A percentile compares a stretch with the other conserved stretches of the same genome.
Conservation (phyloP, 2,797 vertebrate genomes). For the Rhodeus uyekii region DNA sequence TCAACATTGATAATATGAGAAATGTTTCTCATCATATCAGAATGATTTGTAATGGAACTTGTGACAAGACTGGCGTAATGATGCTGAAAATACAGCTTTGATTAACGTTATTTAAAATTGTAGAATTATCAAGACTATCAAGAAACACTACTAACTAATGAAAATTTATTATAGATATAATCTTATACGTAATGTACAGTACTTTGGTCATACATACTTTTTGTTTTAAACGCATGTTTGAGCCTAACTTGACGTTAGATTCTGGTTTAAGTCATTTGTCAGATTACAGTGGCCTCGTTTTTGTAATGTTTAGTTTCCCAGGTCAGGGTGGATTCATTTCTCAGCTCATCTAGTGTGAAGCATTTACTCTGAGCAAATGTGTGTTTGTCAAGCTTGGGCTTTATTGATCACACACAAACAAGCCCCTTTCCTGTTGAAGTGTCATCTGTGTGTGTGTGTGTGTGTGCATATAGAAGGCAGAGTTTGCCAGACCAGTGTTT, state of each 20-base stretch:
- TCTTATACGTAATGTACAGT: background rate
- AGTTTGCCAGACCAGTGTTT: slow-evolving; percentile 75
- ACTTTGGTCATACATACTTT: background rate
- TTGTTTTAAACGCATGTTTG: background rate
- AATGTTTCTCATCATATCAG: no score
- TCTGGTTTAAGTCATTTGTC: slow-evolving; percentile 2
- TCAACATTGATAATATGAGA: no score
- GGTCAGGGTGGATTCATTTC: slow-evolving; percentile 42
- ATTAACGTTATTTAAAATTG: no score
- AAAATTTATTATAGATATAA: no score
- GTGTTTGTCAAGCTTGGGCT: slow-evolving; percentile 79
- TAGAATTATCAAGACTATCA: no score
- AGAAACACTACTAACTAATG: no score
- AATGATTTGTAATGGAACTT: no score
- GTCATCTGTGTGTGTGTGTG: slow-evolving; percentile 61
- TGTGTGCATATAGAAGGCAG: slow-evolving; percentile 73
- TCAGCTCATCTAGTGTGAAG: slow-evolving; percentile 60
- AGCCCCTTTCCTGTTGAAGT: slow-evolving; percentile 75
- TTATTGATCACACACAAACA: slow-evolving; percentile 76
- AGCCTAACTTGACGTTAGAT: no score
- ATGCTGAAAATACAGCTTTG: no score
- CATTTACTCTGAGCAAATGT: slow-evolving; percentile 73
- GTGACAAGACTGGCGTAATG: no score
- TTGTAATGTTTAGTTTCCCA: slow-evolving; percentile 45
- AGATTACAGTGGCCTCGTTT: slow-evolving; percentile 24